A percentile compares a stretch with the other conserved stretches of the same genome.
These are phyloP conservation scores for Antigone vipio DNA, from an alignment of 2,113 vertebrate species.

Conservation along the genomic window DNA sequence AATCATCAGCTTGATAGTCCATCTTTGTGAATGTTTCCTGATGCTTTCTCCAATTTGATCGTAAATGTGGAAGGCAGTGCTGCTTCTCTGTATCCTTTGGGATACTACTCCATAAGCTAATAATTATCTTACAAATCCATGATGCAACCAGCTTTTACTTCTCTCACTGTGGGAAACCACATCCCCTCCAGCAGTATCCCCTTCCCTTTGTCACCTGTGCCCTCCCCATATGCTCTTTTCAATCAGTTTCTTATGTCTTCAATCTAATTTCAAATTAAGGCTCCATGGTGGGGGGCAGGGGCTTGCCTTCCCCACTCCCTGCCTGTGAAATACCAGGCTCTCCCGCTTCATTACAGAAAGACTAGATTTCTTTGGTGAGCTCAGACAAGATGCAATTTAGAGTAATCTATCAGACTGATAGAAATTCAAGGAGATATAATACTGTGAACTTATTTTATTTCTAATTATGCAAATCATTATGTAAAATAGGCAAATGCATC, in stretches of 20 bases:
- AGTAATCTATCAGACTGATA: slow-evolving; percentile 36
- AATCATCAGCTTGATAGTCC: not conserved
- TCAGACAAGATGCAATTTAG: not conserved
- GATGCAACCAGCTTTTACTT: slow-evolving; percentile 3
- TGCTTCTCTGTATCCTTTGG: not conserved
- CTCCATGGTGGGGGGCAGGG: not conserved
- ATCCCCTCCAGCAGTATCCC: not conserved
- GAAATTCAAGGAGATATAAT: slow-evolving; percentile 24
- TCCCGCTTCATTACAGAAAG: not conserved
- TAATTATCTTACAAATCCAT: slow-evolving; percentile 22
- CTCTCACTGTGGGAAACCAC: not conserved
- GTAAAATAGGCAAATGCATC: slow-evolving; percentile 13
- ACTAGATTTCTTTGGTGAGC: not conserved
- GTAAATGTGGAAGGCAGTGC: not conserved
- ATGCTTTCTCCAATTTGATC: not conserved
- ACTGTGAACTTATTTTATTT: slow-evolving; percentile 25
- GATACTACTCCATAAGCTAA: slow-evolving; percentile 15
- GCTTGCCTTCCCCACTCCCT: not conserved
- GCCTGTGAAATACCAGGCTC: not conserved
- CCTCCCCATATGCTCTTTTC: slow-evolving; percentile 24
- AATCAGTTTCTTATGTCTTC: slow-evolving; percentile 4
- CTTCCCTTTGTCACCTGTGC: slow-evolving; percentile 42
- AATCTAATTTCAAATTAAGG: slow-evolving; percentile 18
- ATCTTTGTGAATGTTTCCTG: not conserved
- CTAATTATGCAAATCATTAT: slow-evolving; percentile 37